Evolutionary conservation across 2,113 vertebrate genomes (phyloP).

Genomic region (Passerina amoena): DNA sequence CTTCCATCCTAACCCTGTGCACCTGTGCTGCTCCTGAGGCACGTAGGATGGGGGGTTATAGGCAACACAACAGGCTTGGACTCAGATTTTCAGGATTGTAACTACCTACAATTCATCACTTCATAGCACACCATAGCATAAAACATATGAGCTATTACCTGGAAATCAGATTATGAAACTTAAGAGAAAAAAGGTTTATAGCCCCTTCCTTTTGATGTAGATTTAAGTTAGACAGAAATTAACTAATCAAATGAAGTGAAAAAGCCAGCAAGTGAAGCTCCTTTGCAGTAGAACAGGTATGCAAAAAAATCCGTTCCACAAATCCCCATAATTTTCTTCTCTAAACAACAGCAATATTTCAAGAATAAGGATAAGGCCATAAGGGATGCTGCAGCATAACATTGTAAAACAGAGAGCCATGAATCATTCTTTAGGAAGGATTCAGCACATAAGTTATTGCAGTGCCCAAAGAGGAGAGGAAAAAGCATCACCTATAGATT

Average conservation of each 20-base stretch:
- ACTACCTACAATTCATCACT: not conserved
- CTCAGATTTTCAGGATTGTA: not conserved
- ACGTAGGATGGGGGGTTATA: fast-evolving
- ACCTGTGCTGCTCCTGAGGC: not conserved
- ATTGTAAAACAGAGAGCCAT: not conserved
- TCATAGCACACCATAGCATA: not conserved
- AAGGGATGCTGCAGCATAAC: not conserved
- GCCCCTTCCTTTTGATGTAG: not conserved
- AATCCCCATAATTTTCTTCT: not conserved
- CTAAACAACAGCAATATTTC: not conserved
- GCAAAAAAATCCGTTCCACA: not conserved
- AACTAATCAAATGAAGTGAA: not conserved
- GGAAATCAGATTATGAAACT: not conserved
- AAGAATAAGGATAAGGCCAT: not conserved
- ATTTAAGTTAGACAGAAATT: not conserved
- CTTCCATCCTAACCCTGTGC: not conserved
- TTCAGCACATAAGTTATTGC: not conserved
- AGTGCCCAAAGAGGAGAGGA: not conserved
- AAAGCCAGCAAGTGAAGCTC: not conserved
- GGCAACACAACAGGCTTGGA: not conserved
- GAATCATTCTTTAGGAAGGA: not conserved
- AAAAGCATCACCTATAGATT: not conserved
- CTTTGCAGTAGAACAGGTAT: not conserved
- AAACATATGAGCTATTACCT: not conserved
- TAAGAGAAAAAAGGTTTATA: not conserved